Percentiles rank a stretch among this genome's conserved stretches.
phyloP scores from a whole-genome alignment of 2,888 invertebrate species.

The Dasypogon diadema region DNA sequence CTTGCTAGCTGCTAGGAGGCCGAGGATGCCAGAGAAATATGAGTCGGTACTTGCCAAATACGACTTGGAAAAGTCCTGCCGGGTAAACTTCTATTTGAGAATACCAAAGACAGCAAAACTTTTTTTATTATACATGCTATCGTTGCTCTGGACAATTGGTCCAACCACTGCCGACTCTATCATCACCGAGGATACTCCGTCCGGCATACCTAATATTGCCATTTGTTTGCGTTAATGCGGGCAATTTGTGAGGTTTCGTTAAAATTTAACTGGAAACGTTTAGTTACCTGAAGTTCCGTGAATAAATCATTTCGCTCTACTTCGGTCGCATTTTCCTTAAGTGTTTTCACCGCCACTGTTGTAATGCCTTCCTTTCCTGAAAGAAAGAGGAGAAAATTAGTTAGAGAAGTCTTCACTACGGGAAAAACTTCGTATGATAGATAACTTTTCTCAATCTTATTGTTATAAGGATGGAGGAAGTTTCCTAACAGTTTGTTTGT shows the following conservation, averaged over 20 bases:
- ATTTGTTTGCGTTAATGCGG: conserved; percentile 19
- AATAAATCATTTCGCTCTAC: conserved; percentile 88
- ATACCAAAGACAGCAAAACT: conserved; percentile 4
- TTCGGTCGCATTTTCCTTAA: conserved; percentile 93
- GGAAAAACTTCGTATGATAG: conserved; percentile 8
- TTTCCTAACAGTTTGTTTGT: conserved; percentile 17
- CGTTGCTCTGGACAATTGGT: conserved; percentile 1
- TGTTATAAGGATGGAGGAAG: conserved; percentile 4
- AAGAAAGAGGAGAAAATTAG: conserved; percentile 9
- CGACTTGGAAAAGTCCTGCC: background rate
- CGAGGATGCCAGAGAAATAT: background rate
- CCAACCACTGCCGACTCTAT: background rate
- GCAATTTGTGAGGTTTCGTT: conserved; percentile 13
- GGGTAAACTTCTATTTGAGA: conserved; percentile 14
- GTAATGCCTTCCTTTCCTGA: conserved; percentile 75
- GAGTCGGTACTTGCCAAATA: conserved; percentile 8
- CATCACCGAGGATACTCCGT: no score
- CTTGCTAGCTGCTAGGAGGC: background rate
- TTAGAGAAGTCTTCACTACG: background rate
- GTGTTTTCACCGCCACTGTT: conserved; percentile 92
- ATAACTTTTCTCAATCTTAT: conserved; percentile 30
- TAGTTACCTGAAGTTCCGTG: conserved; percentile 78
- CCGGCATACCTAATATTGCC: background rate
- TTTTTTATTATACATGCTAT: conserved; percentile 4
- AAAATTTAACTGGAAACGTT: conserved; percentile 5